These are phyloP conservation scores for Yponomeuta evonymella DNA, from an alignment of 2,888 invertebrate genomes.

Conservation along the genomic window DNA sequence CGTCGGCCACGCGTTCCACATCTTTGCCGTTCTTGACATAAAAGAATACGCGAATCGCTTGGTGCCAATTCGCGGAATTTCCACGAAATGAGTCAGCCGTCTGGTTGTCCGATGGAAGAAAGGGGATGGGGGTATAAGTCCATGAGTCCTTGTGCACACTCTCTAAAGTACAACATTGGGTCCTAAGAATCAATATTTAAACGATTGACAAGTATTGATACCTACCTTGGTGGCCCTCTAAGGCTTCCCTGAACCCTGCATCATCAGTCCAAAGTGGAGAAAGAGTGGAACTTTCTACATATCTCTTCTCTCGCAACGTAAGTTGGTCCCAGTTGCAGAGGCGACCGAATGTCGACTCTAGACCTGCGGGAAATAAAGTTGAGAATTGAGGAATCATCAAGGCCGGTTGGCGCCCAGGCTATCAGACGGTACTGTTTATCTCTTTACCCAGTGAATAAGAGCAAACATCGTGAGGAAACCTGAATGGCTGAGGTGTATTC, in stretches of 20 bases:
- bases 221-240: conserved; percentile 30
- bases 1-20: neutral
- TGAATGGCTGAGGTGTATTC: too few relatives aligned
- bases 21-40: too few relatives aligned
- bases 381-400: too few relatives aligned
- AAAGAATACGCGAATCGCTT: too few relatives aligned
- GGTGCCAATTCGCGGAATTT: too few relatives aligned
- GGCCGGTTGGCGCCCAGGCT: too few relatives aligned
- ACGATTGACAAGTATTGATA: neutral
- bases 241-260: conserved; percentile 19
- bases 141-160: too few relatives aligned
- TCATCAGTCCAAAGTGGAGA: conserved; percentile 35
- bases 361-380: conserved; percentile 27
- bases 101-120: too few relatives aligned
- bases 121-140: too few relatives aligned
- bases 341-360: conserved; percentile 35
- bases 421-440: too few relatives aligned
- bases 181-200: neutral
- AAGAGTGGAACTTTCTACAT: conserved; percentile 20
- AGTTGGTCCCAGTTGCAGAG: conserved; percentile 44
- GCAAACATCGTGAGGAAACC: neutral
- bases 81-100: too few relatives aligned
- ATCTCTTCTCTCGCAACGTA: conserved; percentile 30
- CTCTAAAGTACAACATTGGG: too few relatives aligned
- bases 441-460: neutral